These are phyloP conservation scores for Anomalospiza imberbis DNA, from an alignment of 2,797 vertebrate species.

Conservation along the genomic window DNA sequence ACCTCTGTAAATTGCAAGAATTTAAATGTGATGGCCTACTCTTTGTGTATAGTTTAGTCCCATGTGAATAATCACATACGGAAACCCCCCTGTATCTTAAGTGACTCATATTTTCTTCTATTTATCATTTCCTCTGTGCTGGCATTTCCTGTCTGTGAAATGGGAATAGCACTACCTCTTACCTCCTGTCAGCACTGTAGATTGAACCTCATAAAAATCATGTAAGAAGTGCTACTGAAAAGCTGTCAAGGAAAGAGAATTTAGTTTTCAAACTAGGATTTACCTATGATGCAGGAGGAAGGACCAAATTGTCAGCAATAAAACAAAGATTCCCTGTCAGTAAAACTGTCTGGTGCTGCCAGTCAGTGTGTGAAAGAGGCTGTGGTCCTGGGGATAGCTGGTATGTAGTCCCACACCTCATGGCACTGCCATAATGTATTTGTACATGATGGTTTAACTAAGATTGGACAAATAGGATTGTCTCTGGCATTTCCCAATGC, in stretches of 20 bases:
- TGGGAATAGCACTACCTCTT: background rate
- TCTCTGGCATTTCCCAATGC: background rate
- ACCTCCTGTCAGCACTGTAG: background rate
- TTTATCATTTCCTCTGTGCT: background rate
- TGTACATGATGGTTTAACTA: background rate
- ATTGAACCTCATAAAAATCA: background rate
- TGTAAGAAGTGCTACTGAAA: background rate
- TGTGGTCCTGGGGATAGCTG: background rate
- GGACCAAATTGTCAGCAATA: background rate
- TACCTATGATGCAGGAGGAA: background rate
- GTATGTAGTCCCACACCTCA: background rate
- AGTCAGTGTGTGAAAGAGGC: background rate
- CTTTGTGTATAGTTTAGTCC: background rate
- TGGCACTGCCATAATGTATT: background rate
- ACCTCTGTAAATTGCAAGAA: constrained; percentile 1
- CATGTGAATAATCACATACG: background rate
- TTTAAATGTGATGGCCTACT: background rate
- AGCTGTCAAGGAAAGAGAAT: background rate
- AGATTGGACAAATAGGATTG: background rate
- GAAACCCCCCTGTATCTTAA: background rate
- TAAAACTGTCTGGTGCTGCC: background rate
- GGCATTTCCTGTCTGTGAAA: background rate
- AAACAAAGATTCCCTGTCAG: background rate
- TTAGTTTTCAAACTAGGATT: background rate
- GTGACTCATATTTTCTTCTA: background rate